A percentile compares a stretch with the other conserved stretches of the same genome.
Conservation (phyloP, 2,797 vertebrate species). For the Crax fasciolata region DNA sequence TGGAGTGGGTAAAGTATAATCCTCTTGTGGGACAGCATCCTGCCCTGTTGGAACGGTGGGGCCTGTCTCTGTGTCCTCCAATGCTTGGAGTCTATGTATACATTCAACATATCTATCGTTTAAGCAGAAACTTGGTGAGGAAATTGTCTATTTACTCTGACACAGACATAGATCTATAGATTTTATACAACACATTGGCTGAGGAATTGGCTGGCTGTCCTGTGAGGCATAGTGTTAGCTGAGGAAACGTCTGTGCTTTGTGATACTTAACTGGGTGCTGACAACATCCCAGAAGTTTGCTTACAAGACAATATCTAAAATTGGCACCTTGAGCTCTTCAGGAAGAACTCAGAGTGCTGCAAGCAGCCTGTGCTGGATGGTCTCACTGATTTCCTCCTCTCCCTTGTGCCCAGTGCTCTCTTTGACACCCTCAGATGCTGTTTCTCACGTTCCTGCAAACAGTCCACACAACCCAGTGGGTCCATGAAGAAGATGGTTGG, state of each 20-base stretch:
- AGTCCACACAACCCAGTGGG: background rate
- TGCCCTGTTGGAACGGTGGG: background rate
- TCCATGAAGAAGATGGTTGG: background rate
- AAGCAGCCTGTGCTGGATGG: background rate
- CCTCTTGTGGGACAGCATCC: background rate
- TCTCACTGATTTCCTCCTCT: background rate
- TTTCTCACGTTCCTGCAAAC: background rate
- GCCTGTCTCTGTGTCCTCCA: background rate
- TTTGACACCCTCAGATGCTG: no score
- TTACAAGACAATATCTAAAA: background rate
- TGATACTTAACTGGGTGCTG: background rate
- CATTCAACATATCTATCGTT: background rate
- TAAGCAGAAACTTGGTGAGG: background rate
- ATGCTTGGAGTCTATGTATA: background rate
- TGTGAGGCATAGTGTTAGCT: background rate
- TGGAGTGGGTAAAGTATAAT: background rate
- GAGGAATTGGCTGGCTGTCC: background rate
- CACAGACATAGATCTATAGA: background rate
- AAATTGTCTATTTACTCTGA: background rate
- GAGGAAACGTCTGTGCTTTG: background rate
- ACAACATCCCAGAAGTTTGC: background rate
- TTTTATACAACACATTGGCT: background rate
- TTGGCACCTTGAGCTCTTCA: background rate
- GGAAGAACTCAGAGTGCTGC: background rate
- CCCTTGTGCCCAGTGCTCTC: background rate